These are phyloP conservation scores for Nautilus pompilius DNA, from an alignment of 1,140 invertebrate genomes.

Conservation along the genomic window DNA sequence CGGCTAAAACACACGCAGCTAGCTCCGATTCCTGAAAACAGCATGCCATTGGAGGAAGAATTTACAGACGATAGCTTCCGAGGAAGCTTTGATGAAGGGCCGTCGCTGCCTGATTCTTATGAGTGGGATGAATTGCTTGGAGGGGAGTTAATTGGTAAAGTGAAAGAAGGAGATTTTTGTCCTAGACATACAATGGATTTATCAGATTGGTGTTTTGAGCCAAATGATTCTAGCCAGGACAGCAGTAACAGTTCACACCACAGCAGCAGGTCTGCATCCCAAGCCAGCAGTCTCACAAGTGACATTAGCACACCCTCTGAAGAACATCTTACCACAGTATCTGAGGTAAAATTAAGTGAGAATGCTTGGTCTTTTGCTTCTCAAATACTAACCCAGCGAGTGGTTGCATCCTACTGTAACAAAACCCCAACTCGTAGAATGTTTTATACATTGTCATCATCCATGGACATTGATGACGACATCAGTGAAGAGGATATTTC, in stretches of 20 bases:
- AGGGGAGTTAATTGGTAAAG: slow-evolving; percentile 33
- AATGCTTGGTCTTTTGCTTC: not conserved
- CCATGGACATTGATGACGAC: not conserved
- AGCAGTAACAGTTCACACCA: not conserved
- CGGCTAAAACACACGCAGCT: slow-evolving; percentile 22
- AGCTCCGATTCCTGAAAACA: slow-evolving; percentile 44
- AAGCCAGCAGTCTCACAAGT: not conserved
- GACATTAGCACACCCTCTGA: not conserved
- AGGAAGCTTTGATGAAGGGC: slow-evolving; percentile 32
- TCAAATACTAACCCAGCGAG: not conserved
- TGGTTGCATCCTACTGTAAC: not conserved
- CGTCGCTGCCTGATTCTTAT: slow-evolving; percentile 27
- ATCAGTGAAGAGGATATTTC: not conserved
- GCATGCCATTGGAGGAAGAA: slow-evolving; percentile 22
- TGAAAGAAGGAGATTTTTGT: slow-evolving; percentile 13
- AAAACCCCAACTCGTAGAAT: not conserved
- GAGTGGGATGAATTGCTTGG: slow-evolving; percentile 49
- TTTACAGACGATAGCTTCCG: slow-evolving; percentile 16
- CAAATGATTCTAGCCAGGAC: slow-evolving; percentile 13
- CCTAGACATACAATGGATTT: slow-evolving; percentile 33
- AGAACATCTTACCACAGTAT: not conserved
- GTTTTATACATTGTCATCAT: not conserved
- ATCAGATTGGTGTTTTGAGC: slow-evolving; percentile 40
- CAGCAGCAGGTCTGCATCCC: not conserved
- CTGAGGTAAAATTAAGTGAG: not conserved